Base-by-base conservation (phyloP, 2,797 vertebrate species). In the Chelon auratus region DNA sequence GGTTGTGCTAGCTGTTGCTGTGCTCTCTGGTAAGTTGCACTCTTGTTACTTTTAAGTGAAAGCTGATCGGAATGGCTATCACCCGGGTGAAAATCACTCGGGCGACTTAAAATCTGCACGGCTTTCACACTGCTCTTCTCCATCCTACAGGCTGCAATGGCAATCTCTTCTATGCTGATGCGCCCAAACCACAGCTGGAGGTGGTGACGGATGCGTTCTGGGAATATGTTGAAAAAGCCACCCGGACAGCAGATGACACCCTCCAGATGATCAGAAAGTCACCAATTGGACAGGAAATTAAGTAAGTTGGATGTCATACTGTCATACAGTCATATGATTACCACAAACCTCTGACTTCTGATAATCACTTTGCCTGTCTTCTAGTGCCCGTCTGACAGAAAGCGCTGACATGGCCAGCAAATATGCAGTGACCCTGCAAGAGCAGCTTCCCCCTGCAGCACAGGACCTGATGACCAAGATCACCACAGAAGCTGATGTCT, bases 191-290 rank as follows among this genome's bases (percentile, higher is more conserved):
- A 48, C 91, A 91, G 71, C 83, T 95, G 61, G 95, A 96, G 57
- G 90, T 93, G 50, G 39, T 95, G 57, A 94, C 78, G 1, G 93
- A 95, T 89, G 94, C 92, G 22, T 95, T 96, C 84, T 95, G 94
- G 94, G 92, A 94, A 24, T 95, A 95, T 40, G 83, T 95, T 22
- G 84, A 85, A 52, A 93, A 93, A 54, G 90, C 93, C 65, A 95
- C 94, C 3, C 85, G 91, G 62, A 94, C 93, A 0, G 94, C 95
- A 17, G 93, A 95, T 37, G 93, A 94, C 48, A 94, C 93, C 0
- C 43, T 94, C 3, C 71, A 94, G 77, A 91, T 89, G 83, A 93
- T 96, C 78, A 93, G 88, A 71, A 91, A 93, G 39, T 95, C 94
- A 9, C 87, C 93, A 60, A 78, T 95, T 57, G 93, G 93, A 52